phyloP scores from a whole-genome alignment of 1,140 invertebrate species.

The Tetraneura akinire region DNA sequence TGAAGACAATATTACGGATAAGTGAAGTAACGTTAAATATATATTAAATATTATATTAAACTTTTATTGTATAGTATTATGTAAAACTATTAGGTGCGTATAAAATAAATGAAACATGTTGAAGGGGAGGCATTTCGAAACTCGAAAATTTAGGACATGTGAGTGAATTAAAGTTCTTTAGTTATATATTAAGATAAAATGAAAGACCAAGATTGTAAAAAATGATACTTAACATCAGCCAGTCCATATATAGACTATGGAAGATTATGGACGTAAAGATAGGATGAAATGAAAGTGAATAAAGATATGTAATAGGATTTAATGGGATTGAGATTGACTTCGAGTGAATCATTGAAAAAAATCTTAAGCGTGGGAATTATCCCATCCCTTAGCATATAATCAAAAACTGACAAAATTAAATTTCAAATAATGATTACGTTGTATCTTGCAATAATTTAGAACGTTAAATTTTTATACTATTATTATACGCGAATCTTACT shows the following conservation, averaged over 20 bases:
- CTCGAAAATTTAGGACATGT: too few species aligned
- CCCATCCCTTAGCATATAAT: not conserved
- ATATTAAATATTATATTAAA: constrained; percentile 7
- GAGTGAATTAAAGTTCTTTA: not conserved
- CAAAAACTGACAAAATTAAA: not conserved
- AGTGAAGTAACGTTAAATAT: too few species aligned
- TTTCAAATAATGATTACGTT: not conserved
- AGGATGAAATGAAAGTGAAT: not conserved
- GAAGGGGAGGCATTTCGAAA: not conserved
- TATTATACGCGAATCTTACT: too few species aligned
- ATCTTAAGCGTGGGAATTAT: not conserved
- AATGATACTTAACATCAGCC: not conserved
- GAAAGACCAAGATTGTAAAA: not conserved
- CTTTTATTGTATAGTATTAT: constrained; percentile 6
- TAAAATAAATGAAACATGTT: not conserved
- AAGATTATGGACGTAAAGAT: not conserved
- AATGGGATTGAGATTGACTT: not conserved
- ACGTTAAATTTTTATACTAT: too few species aligned
- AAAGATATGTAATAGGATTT: not conserved
- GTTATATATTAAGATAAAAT: constrained; percentile 23
- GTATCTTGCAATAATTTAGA: not conserved
- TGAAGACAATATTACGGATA: too few species aligned
- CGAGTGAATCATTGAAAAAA: not conserved
- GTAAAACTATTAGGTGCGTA: not conserved
- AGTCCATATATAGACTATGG: too few species aligned